Base-by-base conservation (phyloP, 2,797 vertebrate species). In the Rhinichthys osculus region DNA sequence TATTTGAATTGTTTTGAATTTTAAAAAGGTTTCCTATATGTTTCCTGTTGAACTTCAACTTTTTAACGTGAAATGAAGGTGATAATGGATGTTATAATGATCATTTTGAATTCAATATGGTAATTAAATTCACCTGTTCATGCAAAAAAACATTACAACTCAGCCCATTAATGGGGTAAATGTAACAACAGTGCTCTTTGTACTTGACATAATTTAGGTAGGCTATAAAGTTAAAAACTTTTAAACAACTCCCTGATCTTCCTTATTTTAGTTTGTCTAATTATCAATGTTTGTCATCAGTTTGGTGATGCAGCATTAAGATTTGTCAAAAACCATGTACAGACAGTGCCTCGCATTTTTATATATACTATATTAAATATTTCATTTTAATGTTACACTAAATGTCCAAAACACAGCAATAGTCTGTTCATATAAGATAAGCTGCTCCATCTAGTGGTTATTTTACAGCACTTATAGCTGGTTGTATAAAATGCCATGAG, bases 361-460 rank as follows among this genome's bases (percentile, higher is more conserved):
- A 23, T 8, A 9, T 9, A 54, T 23, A 10, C 57, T 62, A 62
- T 8, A 9, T 62, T n/a, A 62, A 5, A 33, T 66, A 33, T 33
- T 16, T 16, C 2, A 30, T 33, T 66, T 70, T 14, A n/a, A 44
- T 44, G 0, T 8, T 27, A 72, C 5, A 44, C 19, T 42, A 10
- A 16, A 72, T 42, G n/a, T 47, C n/a, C 7, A 70, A 47, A 17
- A 16, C 42, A 27, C 10, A 70, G 9, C 27, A 52, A 52, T 52
- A 9, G 27, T 35, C 47, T 30, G 59, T 80, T 44, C 10, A 79
- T 33, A 27, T 38, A 44, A 42, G 30, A 70, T 70, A 27, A 57
- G 23, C 47, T 57, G 59, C 85, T 42, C 88, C 81, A 66, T 83
- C 89, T 88, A 69, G 83, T 88, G 89, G 87, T 62, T 35, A 16